Evolutionary conservation across 2,888 invertebrate genomes (phyloP).

Genomic region (Willowsia nigromaculata): DNA sequence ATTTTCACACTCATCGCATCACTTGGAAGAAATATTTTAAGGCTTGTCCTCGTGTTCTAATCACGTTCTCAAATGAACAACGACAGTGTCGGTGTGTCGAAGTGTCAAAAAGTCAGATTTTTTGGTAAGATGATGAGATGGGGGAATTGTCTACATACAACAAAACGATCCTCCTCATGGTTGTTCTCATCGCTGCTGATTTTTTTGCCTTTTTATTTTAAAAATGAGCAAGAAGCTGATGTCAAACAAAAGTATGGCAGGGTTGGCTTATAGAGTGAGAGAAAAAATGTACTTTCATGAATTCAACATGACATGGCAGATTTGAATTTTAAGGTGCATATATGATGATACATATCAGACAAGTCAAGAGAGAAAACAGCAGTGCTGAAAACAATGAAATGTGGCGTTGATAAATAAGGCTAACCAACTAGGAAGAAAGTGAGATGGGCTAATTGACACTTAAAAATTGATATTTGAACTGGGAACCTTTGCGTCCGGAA

Average conservation of each 20-base stretch:
- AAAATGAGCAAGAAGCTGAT: not conserved
- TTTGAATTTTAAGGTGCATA: not conserved
- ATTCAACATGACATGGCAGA: conserved; percentile 28
- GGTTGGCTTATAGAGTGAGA: not conserved
- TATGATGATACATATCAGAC: not conserved
- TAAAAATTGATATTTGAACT: conserved; percentile 36
- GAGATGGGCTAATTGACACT: conserved; percentile 50
- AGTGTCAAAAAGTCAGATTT: conserved; percentile 62
- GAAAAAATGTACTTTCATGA: not conserved
- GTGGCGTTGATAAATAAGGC: conserved; percentile 37
- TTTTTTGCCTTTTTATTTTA: too few relatives aligned
- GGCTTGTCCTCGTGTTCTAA: conserved; percentile 67
- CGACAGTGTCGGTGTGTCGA: conserved; percentile 60
- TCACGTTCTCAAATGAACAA: conserved; percentile 68
- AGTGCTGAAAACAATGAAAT: conserved; percentile 33
- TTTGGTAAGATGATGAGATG: conserved; percentile 46
- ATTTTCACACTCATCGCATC: conserved; percentile 67
- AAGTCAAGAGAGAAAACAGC: not conserved
- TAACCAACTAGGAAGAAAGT: not conserved
- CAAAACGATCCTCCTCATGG: conserved; percentile 8
- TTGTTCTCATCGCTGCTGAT: not conserved
- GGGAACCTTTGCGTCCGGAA: not conserved
- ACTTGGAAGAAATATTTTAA: conserved; percentile 46
- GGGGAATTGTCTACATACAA: conserved; percentile 22
- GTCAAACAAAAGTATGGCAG: not conserved